Percentiles rank a stretch among this genome's conserved stretches.
phyloP scores from a whole-genome alignment of 2,888 invertebrate species.

The Scrobipalpa atriplicella region DNA sequence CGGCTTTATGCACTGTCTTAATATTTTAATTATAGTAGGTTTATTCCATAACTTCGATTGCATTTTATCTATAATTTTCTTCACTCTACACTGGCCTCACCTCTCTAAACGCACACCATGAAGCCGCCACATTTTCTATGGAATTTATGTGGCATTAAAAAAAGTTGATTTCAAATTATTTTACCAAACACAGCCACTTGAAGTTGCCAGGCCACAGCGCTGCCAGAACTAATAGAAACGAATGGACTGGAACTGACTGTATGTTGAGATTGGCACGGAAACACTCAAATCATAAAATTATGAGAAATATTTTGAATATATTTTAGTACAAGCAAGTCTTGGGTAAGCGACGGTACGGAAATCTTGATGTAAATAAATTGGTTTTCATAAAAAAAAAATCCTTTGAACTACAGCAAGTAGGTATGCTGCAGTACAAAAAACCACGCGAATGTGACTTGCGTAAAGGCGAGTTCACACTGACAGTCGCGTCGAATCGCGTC shows the following conservation, averaged over 20 bases:
- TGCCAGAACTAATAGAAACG: conserved; percentile 9
- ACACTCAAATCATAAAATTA: neutral
- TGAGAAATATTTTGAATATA: too few relatives aligned
- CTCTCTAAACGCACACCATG: neutral
- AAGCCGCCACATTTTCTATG: neutral
- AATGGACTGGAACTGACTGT: neutral
- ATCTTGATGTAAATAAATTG: too few relatives aligned
- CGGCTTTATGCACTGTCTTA: too few relatives aligned
- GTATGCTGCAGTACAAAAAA: too few relatives aligned
- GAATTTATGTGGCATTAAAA: conserved; percentile 7
- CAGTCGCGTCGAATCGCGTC: conserved; percentile 1
- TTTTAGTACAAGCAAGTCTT: too few relatives aligned
- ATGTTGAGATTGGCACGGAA: neutral
- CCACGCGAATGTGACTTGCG: neutral
- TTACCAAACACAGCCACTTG: neutral
- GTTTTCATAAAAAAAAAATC: too few relatives aligned
- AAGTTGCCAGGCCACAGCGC: neutral
- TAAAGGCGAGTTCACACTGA: conserved; percentile 2
- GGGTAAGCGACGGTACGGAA: too few relatives aligned
- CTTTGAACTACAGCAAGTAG: too few relatives aligned
- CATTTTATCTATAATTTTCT: neutral
- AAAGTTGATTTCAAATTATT: conserved; percentile 3
- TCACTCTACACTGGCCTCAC: neutral
- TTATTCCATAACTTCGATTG: neutral
- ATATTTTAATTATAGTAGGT: too few relatives aligned